These are phyloP conservation scores for Drosophila phalerata DNA, from an alignment of 2,888 invertebrate genomes.

Conservation along the genomic window DNA sequence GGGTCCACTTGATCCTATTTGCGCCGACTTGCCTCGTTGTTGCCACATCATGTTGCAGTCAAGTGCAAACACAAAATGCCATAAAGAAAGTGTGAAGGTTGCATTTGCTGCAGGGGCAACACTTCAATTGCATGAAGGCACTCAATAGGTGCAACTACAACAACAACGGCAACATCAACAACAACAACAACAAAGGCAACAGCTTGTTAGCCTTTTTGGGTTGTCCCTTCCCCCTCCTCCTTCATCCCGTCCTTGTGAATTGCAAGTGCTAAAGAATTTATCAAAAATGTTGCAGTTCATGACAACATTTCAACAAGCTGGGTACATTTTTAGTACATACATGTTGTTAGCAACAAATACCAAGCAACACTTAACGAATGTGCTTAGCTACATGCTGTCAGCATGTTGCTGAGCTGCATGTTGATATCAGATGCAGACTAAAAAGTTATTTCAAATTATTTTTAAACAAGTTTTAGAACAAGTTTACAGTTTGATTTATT, in stretches of 20 bases:
- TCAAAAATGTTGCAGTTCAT: neutral
- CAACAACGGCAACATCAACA: slow-evolving; percentile 4
- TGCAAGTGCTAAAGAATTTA: neutral
- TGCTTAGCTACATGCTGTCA: slow-evolving; percentile 35
- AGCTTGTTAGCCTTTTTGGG: slow-evolving; percentile 53
- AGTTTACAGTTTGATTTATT: no score
- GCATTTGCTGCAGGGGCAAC: slow-evolving; percentile 22
- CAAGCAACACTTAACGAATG: slow-evolving; percentile 60
- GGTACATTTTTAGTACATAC: slow-evolving; percentile 26
- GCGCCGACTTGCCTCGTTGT: slow-evolving; percentile 17
- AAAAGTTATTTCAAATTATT: no score
- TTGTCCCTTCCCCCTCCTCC: neutral
- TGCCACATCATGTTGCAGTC: slow-evolving; percentile 43
- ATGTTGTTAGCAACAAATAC: slow-evolving; percentile 17
- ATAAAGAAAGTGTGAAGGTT: slow-evolving; percentile 64
- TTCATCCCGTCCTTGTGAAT: neutral
- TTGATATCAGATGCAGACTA: no score
- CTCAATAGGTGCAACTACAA: slow-evolving; percentile 15
- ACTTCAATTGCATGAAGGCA: slow-evolving; percentile 20
- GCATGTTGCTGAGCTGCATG: no score
- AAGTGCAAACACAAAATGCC: slow-evolving; percentile 55
- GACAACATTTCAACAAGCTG: neutral
- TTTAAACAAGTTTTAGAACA: no score
- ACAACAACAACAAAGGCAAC: slow-evolving; percentile 45
- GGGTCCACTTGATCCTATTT: slow-evolving; percentile 60